A percentile compares a stretch with the other conserved stretches of the same genome.
These are phyloP conservation scores for Malthinus flaveolus DNA, from an alignment of 2,888 invertebrate genomes.

Conservation along the genomic window DNA sequence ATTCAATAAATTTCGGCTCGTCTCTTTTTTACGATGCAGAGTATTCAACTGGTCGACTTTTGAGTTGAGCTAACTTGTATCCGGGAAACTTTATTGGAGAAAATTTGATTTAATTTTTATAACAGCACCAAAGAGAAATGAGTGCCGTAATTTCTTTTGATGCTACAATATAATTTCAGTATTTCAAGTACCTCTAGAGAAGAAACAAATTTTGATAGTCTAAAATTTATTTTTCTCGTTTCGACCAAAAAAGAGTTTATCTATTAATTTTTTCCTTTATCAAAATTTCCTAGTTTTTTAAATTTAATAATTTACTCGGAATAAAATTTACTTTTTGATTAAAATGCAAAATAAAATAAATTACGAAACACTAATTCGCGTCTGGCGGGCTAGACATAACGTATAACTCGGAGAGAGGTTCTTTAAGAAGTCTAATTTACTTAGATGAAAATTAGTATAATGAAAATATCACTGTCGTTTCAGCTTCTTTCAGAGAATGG, in stretches of 20 bases:
- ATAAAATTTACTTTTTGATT: slow-evolving; percentile 28
- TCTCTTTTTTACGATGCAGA: not conserved
- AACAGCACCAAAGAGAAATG: slow-evolving; percentile 53
- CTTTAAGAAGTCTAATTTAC: slow-evolving; percentile 43
- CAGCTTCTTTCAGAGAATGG: slow-evolving; percentile 42
- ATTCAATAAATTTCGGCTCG: no score
- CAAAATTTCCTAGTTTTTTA: no score
- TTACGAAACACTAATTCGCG: slow-evolving; percentile 26
- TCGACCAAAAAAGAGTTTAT: not conserved
- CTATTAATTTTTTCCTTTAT: not conserved
- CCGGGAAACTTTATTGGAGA: slow-evolving; percentile 56
- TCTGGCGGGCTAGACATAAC: slow-evolving; percentile 21
- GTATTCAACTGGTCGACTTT: slow-evolving; percentile 40
- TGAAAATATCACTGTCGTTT: slow-evolving; percentile 51
- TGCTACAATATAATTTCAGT: slow-evolving; percentile 55
- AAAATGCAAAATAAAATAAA: slow-evolving; percentile 35
- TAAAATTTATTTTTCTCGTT: slow-evolving; percentile 5
- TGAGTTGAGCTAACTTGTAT: slow-evolving; percentile 51
- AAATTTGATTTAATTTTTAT: slow-evolving; percentile 57
- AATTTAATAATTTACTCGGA: no score
- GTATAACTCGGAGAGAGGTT: slow-evolving; percentile 33
- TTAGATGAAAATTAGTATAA: slow-evolving; percentile 48
- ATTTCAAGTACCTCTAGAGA: slow-evolving; percentile 48
- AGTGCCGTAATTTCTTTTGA: slow-evolving; percentile 57
- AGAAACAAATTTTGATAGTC: slow-evolving; percentile 46